Evolutionary conservation across 2,113 vertebrate genomes (phyloP).

Genomic region (Megaptera novaeangliae): DNA sequence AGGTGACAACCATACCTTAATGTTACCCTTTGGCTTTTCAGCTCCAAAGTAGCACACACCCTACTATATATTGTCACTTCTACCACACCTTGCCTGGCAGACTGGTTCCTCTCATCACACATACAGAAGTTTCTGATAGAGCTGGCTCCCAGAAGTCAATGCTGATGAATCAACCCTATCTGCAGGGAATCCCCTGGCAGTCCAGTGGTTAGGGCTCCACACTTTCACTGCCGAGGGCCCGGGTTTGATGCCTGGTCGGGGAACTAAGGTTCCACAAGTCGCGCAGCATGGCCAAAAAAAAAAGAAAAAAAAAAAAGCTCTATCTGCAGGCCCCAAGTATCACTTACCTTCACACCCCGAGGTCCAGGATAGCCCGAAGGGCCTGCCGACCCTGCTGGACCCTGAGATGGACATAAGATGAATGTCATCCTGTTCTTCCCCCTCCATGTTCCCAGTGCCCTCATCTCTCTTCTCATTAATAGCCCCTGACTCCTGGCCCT

Average conservation of each 20-base stretch:
- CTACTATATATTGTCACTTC: neutral
- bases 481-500: neutral
- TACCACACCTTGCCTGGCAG: neutral
- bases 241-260: no score
- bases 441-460: rapidly evolving
- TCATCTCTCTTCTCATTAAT: neutral
- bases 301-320: no score
- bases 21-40: neutral
- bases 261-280: no score
- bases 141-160: neutral
- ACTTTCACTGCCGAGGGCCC: no score
- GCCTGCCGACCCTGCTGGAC: slow-evolving; percentile 84
- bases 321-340: neutral
- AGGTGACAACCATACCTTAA: no score
- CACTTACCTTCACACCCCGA: slow-evolving; percentile 91
- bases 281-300: no score
- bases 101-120: neutral
- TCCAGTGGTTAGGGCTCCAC: no score
- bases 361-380: slow-evolving; percentile 90
- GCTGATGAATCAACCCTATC: neutral
- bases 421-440: neutral
- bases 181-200: no score
- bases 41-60: neutral
- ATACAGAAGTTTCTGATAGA: neutral
- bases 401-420: slow-evolving; percentile 75